Evolutionary conservation across 2,888 invertebrate species (phyloP).

Genomic region (Eledone cirrhosa): DNA sequence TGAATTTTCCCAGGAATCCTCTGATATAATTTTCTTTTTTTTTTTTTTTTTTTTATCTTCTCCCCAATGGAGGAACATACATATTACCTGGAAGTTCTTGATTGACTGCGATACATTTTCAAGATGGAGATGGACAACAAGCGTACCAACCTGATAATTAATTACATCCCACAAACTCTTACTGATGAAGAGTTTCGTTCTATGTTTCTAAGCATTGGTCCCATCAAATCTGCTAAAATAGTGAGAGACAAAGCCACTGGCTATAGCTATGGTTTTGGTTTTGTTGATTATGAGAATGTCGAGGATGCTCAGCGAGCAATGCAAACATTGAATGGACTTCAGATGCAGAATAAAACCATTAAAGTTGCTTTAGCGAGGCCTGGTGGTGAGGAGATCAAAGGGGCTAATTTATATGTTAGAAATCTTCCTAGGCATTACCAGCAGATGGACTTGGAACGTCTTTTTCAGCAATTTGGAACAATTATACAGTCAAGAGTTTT

Average conservation of each 20-base stretch:
- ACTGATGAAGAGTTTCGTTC: conserved; percentile 89
- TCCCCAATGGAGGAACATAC: conserved; percentile 28
- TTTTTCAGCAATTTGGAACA: conserved; percentile 87
- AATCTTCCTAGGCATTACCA: conserved; percentile 76
- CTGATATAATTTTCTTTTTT: conserved; percentile 29
- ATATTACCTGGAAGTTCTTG: conserved; percentile 25
- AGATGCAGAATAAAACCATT: conserved; percentile 88
- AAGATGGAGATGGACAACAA: conserved; percentile 30
- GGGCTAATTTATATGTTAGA: conserved; percentile 92
- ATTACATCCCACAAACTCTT: conserved; percentile 93
- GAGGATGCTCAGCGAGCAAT: conserved; percentile 89
- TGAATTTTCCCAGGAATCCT: conserved; percentile 26
- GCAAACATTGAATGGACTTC: conserved; percentile 84
- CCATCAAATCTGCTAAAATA: conserved; percentile 88
- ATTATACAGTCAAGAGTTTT: conserved; percentile 92
- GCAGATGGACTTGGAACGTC: conserved; percentile 82
- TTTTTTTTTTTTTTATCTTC: conserved; percentile 27
- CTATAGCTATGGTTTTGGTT: conserved; percentile 95
- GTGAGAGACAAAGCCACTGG: conserved; percentile 75
- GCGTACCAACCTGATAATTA: conserved; percentile 87
- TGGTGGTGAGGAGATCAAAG: conserved; percentile 89
- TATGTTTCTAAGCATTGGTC: conserved; percentile 88
- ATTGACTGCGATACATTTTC: conserved; percentile 19
- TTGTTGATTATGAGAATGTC: conserved; percentile 87
- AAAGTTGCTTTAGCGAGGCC: conserved; percentile 94